Evolutionary conservation across 2,888 invertebrate species (phyloP).

Genomic region (Euphydryas editha): DNA sequence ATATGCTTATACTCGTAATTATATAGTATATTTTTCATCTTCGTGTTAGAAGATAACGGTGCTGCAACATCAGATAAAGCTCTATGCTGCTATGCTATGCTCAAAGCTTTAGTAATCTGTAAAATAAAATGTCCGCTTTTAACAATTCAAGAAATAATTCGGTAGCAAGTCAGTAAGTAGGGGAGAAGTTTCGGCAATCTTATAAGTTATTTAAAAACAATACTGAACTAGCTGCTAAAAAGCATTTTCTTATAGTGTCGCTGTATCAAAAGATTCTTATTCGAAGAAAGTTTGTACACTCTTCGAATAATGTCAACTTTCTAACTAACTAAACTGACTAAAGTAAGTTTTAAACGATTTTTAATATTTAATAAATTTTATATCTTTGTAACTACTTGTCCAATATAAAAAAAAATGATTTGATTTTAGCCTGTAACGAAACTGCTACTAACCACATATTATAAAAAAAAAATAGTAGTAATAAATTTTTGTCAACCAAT

Average conservation of each 20-base stretch:
- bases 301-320: not conserved
- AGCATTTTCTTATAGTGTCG: not conserved
- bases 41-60: too few species aligned
- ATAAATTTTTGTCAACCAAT: too few species aligned
- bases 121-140: not conserved
- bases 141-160: not conserved
- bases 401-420: too few species aligned
- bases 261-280: not conserved
- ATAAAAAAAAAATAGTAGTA: too few species aligned
- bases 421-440: too few species aligned
- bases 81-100: too few species aligned
- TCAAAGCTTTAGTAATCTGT: too few species aligned
- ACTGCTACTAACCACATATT: too few species aligned
- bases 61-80: too few species aligned
- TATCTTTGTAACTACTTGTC: too few species aligned
- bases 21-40: too few species aligned
- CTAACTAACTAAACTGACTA: not conserved
- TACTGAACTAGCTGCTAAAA: not conserved
- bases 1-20: too few species aligned
- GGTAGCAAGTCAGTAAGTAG: not conserved
- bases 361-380: not conserved
- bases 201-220: conserved; percentile 1
- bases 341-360: not conserved
- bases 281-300: not conserved
- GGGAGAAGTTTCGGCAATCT: not conserved